Percentiles rank a stretch among this genome's conserved stretches.
phyloP scores from a whole-genome alignment of 1,140 invertebrate species.

The Holotrichia oblita region DNA sequence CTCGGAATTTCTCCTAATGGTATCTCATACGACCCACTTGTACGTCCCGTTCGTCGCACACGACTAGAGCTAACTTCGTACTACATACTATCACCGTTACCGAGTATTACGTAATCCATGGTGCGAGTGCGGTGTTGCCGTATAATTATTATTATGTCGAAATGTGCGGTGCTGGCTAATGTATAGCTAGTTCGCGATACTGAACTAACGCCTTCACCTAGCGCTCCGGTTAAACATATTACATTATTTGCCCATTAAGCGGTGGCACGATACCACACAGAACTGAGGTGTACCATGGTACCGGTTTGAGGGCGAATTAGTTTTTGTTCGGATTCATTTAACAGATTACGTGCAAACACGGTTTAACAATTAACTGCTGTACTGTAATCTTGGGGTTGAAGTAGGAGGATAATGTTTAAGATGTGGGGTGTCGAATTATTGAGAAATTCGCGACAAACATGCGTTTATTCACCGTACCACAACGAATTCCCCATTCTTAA shows the following conservation, averaged over 20 bases:
- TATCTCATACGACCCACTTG: background rate
- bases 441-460: no score
- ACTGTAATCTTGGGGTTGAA: background rate
- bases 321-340: constrained; percentile 8
- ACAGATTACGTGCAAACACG: constrained; percentile 11
- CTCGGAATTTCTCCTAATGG: background rate
- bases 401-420: no score
- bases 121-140: no score
- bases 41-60: background rate
- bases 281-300: background rate
- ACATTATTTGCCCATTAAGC: constrained; percentile 12
- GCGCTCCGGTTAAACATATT: background rate
- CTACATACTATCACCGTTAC: background rate
- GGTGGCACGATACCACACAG: background rate
- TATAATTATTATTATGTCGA: constrained; percentile 9
- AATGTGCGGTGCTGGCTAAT: background rate
- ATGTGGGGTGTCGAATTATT: no score
- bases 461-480: no score
- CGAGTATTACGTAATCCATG: no score
- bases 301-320: background rate
- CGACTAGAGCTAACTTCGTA: background rate
- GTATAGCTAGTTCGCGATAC: background rate
- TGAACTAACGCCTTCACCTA: background rate
- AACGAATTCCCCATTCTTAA: no score
- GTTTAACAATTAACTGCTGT: background rate